Evolutionary conservation across 2,113 vertebrate genomes (phyloP), one percentile per base, ranked within the genome.

Genomic region (Psittacus erithacus): DNA sequence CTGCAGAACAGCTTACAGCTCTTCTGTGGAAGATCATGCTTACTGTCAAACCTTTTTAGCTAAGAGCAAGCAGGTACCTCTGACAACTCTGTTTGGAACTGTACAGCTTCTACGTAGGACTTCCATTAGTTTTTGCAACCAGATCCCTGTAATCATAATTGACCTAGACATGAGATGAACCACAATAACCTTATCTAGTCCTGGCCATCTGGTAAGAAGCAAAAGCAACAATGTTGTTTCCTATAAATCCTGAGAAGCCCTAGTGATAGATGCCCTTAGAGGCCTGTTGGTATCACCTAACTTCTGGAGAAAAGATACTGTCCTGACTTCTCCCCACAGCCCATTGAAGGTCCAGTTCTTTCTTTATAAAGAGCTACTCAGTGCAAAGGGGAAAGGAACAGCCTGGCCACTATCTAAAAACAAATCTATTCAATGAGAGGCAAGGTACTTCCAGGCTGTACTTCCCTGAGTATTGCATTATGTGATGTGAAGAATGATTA

Each of bases 1-100:
- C 95, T 98, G 69, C 96, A 94, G 90, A 95, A 86, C 24, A 96
- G 91, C 69, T 50, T 49, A 35, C 16, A 27, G 86, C 33, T 35
- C 29, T 16, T 55, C 28, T 62, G 7, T 78, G 81, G 88, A 94
- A 44, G 73, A 60, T 43, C 50, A 31, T 7, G n/a, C 73, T 24
- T 71, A 88, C 71, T 14, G 17, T 63, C 82, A 95, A 59, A 62
- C 67, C 52, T 77, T 41, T 2, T 20, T 20, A 46, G 65, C 76
- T 49, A 69, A 69, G 70, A 68, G 71, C 43, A 80, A 92, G 77
- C 90, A 98, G 96, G 82, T 97, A 68, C 80, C 28, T 92, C 59
- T 71, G 75, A 38, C 35, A 28, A 50, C 27, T 39, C 25, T 73
- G 39, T 69, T 43, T 60, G 41, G 44, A 24, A 7, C 35, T 38